Base-by-base conservation (phyloP, 2,113 vertebrate genomes). In the Sinosuthora webbiana region DNA sequence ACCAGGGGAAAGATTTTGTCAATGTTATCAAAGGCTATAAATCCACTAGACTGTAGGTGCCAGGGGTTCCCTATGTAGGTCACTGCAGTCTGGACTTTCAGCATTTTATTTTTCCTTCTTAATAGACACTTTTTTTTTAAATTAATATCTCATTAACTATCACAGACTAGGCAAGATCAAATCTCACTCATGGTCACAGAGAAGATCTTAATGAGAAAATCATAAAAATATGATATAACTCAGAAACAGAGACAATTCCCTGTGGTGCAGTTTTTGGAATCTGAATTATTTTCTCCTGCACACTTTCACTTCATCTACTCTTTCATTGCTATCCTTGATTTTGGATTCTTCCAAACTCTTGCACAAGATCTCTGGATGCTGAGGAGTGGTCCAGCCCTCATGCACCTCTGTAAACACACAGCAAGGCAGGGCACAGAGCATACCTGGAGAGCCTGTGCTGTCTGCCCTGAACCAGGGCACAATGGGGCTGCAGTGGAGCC, bases 341-440 rank as follows among this genome's bases (percentile, higher is more conserved):
- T 80, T 68, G 10, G 8, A 4, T 55, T 55, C 22, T 79, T 74
- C 39, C 37, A 82, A 41, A 65, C 19, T 37, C 24, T 45, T 60
- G 13, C 12, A 30, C 2, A 8, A 11, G 10, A 28, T 28, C 41
- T 82, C 39, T 74, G 69, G 44, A 17, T 56, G 35, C 11, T 56
- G 60, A 78, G 33, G 8, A 52, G 19, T 8, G 52, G 19, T 11
- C 7, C 2, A 0, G 25, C 0, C 9, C 11, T 21, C 0, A 1
- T 3, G 7, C 33, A 31, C 14, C 15, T 55, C 33, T 37, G 11
- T 35, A 44, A 14, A 2, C 24, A 37, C 6, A 1, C 0, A 4
- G 13, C 41, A n/a, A 37, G 17, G 28, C 39, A 73, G 44, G 35
- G 49, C 16, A 53, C 19, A 33, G 10, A 49, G n/a, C 27, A 50